Conservation (phyloP, 2,797 vertebrate species). For the Malurus leucopterus region DNA sequence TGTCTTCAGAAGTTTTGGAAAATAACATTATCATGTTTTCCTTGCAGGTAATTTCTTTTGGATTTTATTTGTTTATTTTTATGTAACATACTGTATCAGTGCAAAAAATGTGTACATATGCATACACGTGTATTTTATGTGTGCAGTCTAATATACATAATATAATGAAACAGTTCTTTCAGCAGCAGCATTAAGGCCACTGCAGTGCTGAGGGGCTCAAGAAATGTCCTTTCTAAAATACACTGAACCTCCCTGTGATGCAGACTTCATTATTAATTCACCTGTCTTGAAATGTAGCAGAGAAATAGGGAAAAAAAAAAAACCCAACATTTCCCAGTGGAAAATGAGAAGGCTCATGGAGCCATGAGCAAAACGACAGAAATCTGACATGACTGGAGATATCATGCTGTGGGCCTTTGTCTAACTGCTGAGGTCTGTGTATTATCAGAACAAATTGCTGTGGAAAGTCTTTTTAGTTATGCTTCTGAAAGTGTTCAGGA, state of each 20-base stretch:
- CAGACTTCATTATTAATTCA: neutral
- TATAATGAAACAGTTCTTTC: neutral
- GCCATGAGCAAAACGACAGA: neutral
- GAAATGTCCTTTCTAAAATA: neutral
- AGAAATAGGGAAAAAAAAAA: neutral
- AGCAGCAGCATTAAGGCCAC: accelerated
- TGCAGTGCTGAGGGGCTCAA: neutral
- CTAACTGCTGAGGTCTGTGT: neutral
- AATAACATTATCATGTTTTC: neutral
- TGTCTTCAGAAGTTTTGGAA: neutral
- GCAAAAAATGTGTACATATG: accelerated
- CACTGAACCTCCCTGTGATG: neutral
- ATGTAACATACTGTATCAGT: neutral
- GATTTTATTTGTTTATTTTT: neutral
- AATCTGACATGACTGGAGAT: neutral
- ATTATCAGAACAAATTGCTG: neutral
- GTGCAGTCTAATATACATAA: neutral
- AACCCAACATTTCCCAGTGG: neutral
- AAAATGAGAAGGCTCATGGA: neutral
- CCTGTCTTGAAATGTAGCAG: neutral
- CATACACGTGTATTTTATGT: neutral
- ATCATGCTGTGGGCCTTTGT: neutral
- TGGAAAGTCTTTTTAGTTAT: neutral
- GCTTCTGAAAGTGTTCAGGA: neutral
- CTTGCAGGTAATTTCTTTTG: neutral